A percentile compares a stretch with the other conserved stretches of the same genome.
Conservation (phyloP, 2,888 invertebrate species). For the Imbricaverruca yamaguchii region DNA sequence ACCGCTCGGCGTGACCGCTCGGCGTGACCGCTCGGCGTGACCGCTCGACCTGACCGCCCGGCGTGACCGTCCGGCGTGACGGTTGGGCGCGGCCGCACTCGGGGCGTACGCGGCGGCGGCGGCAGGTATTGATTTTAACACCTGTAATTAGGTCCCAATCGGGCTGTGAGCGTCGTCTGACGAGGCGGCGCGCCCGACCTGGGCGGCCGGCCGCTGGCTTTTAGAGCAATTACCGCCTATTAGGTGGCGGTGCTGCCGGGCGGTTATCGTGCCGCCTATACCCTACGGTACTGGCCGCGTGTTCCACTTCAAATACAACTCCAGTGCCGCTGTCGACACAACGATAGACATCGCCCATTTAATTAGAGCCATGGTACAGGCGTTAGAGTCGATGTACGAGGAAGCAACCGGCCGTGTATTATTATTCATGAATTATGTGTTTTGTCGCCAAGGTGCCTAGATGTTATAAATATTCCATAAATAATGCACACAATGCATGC, state of each 20-base stretch:
- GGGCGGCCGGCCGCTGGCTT: background rate
- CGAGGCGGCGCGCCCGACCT: background rate
- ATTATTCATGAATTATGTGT: background rate
- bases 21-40: no score
- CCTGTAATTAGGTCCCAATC: conserved; percentile 10
- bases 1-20: no score
- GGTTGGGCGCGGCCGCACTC: background rate
- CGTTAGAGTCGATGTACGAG: background rate
- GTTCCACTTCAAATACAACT: background rate
- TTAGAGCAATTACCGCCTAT: background rate
- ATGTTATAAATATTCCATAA: no score
- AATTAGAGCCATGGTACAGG: background rate
- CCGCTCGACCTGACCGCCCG: no score
- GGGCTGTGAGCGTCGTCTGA: background rate
- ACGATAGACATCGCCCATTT: background rate
- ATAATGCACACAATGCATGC: no score
- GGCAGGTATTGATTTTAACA: conserved; percentile 10
- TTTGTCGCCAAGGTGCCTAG: no score
- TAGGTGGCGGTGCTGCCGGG: background rate
- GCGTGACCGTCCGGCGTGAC: no score
- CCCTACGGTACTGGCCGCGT: background rate
- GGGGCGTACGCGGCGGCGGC: no score
- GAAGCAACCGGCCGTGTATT: background rate
- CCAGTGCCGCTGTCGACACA: background rate
- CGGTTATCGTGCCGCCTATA: background rate